phyloP scores from a whole-genome alignment of 2,888 invertebrate genomes.

The Muschampia plurimacula region DNA sequence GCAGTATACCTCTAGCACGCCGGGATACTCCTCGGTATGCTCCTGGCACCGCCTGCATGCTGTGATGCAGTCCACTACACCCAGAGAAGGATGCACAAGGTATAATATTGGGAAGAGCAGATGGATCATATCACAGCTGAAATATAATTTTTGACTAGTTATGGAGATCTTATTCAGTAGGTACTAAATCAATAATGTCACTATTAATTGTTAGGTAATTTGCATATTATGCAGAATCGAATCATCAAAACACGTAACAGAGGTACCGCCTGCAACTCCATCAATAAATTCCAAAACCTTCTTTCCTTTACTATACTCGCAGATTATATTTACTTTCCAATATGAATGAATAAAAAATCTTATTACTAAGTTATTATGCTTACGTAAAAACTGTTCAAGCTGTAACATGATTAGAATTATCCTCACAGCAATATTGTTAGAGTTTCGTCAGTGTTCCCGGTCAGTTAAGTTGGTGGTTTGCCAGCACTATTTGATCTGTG shows the following conservation, averaged over 20 bases:
- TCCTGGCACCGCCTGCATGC: conserved; percentile 63
- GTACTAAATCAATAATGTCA: no score
- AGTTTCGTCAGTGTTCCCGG: conserved; percentile 3
- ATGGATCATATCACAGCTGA: background rate
- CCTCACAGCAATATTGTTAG: background rate
- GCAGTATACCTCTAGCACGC: conserved; percentile 69
- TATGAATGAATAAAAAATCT: background rate
- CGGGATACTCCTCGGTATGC: conserved; percentile 48
- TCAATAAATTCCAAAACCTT: background rate
- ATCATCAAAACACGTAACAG: no score
- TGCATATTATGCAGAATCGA: no score
- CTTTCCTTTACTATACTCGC: background rate
- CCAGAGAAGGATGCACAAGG: conserved; percentile 32
- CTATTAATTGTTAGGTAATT: no score
- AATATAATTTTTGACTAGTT: background rate
- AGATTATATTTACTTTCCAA: background rate
- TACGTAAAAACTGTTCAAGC: background rate
- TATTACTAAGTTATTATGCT: background rate
- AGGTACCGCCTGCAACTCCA: no score
- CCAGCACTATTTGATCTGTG: background rate
- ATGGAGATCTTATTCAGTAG: background rate
- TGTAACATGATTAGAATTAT: background rate
- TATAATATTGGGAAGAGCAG: conserved; percentile 27
- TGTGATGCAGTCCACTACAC: conserved; percentile 59
- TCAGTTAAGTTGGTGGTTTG: conserved; percentile 10